These are phyloP conservation scores for Lepus oiostolus DNA, from an alignment of 2,797 vertebrate species.

Conservation along the genomic window DNA sequence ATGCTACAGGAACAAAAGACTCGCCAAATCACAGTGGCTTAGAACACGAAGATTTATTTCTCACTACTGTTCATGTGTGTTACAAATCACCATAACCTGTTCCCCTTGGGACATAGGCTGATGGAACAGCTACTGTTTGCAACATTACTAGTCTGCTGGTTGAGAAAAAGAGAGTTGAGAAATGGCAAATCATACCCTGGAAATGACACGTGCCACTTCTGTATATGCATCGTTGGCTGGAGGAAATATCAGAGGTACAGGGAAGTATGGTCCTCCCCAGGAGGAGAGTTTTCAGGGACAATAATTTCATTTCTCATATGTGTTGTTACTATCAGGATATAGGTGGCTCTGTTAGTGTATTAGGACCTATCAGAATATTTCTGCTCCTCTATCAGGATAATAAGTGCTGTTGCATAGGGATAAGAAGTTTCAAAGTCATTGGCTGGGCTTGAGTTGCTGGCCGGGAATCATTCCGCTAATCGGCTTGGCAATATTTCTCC, in stretches of 20 bases:
- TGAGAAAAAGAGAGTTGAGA: slow-evolving; percentile 54
- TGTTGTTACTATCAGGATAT: not conserved
- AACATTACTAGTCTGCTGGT: not conserved
- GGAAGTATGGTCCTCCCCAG: not conserved
- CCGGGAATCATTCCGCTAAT: not conserved
- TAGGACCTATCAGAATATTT: not conserved
- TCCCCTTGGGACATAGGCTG: not conserved
- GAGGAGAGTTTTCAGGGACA: not conserved
- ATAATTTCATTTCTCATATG: not conserved
- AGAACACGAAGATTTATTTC: not conserved
- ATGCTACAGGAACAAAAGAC: slow-evolving; percentile 20
- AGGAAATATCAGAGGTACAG: not conserved
- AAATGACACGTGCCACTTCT: slow-evolving; percentile 44
- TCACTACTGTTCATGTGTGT: not conserved
- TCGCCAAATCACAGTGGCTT: not conserved
- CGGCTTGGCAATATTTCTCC: not conserved
- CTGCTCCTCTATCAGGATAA: not conserved
- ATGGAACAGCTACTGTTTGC: not conserved
- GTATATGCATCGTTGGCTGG: not conserved
- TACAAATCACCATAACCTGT: not conserved
- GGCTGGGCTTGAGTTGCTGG: not conserved
- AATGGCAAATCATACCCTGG: slow-evolving; percentile 49
- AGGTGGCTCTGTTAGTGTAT: not conserved
- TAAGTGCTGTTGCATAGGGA: not conserved
- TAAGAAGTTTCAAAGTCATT: not conserved